A percentile compares a stretch with the other conserved stretches of the same genome.
Conservation (phyloP, 2,113 vertebrate species). For the zebrafish (Danio rerio) region DNA sequence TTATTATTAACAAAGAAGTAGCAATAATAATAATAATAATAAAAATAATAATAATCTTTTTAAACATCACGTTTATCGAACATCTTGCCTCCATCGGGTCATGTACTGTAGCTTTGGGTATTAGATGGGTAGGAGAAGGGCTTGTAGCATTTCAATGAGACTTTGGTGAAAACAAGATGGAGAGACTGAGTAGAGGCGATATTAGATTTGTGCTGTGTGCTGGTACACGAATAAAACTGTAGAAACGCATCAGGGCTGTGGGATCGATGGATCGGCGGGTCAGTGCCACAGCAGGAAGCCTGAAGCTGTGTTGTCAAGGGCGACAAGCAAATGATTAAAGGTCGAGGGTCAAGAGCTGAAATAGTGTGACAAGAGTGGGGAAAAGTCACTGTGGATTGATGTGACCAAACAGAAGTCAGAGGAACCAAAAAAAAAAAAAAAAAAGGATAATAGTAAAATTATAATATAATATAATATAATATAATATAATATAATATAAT, state of each 20-base stretch:
- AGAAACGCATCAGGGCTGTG: slow-evolving; percentile 33
- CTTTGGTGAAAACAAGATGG: slow-evolving; percentile 29
- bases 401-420: slow-evolving; percentile 5
- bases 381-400: neutral
- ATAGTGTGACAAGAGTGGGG: neutral
- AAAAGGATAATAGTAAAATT: too few relatives aligned
- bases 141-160: slow-evolving; percentile 42
- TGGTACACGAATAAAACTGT: slow-evolving; percentile 31
- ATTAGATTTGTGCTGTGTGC: slow-evolving; percentile 2
- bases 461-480: too few relatives aligned
- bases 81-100: slow-evolving; percentile 50
- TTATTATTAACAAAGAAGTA: too few relatives aligned
- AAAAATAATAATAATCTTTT: too few relatives aligned
- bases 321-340: slow-evolving; percentile 30
- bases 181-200: neutral
- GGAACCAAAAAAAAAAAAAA: too few relatives aligned
- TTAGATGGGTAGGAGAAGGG: slow-evolving; percentile 40
- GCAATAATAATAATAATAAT: too few relatives aligned
- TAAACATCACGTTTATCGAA: slow-evolving; percentile 51
- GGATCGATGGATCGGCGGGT: slow-evolving; percentile 44
- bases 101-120: slow-evolving; percentile 50
- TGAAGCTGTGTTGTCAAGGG: slow-evolving; percentile 38
- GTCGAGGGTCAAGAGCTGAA: slow-evolving; percentile 17
- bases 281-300: slow-evolving; percentile 2
- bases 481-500: too few relatives aligned